phyloP scores from a whole-genome alignment of 2,797 vertebrate species.

The Pterois miles region DNA sequence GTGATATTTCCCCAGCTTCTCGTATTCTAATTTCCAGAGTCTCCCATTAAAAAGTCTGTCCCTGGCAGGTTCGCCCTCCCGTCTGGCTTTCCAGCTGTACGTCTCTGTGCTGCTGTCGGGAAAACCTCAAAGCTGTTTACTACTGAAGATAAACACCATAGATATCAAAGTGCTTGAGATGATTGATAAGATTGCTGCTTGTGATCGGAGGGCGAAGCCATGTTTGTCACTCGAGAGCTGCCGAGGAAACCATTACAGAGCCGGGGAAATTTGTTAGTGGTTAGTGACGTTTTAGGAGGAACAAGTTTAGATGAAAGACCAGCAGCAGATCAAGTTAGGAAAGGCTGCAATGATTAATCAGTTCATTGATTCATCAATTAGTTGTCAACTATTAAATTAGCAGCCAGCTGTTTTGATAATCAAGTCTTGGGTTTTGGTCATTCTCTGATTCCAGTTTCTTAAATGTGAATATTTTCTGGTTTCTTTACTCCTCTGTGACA shows the following conservation, averaged over 20 bases:
- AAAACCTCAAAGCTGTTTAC: constrained; percentile 65
- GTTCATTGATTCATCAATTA: too few species aligned
- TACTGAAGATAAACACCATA: constrained; percentile 49
- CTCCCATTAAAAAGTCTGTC: constrained; percentile 53
- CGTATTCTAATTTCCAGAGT: constrained; percentile 45
- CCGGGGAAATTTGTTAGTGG: constrained; percentile 11
- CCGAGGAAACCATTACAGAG: neutral
- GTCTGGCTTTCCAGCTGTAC: constrained; percentile 36
- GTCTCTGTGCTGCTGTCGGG: constrained; percentile 30
- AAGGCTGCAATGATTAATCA: too few species aligned
- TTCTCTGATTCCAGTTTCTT: too few species aligned
- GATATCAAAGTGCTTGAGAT: constrained; percentile 62
- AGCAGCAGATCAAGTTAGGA: neutral
- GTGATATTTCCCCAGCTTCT: constrained; percentile 56
- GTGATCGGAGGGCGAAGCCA: constrained; percentile 39
- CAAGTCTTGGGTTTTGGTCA: too few species aligned
- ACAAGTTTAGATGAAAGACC: constrained; percentile 6
- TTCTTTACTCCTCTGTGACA: too few species aligned
- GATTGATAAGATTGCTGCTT: constrained; percentile 64
- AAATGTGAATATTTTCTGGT: too few species aligned
- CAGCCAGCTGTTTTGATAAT: too few species aligned
- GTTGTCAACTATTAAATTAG: too few species aligned
- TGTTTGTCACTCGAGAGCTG: constrained; percentile 22
- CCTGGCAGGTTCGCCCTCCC: constrained; percentile 22
- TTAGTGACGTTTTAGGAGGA: constrained; percentile 12